Conservation (phyloP, 2,113 vertebrate species). For the Regulus satrapa region DNA sequence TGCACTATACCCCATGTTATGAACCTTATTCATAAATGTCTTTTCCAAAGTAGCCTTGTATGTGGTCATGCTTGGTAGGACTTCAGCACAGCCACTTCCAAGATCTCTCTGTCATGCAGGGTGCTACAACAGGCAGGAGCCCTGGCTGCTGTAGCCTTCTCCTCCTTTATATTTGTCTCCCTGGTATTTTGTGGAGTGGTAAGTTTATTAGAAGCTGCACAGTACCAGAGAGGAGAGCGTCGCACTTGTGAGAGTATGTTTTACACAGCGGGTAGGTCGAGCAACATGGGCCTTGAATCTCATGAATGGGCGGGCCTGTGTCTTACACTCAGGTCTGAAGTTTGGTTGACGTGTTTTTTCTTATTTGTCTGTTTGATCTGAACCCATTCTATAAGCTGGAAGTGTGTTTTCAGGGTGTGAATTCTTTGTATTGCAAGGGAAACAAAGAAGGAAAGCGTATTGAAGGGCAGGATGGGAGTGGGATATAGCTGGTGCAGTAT, state of each 20-base stretch:
- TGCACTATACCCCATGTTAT: background rate
- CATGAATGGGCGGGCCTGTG: background rate
- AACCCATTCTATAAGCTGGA: background rate
- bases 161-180: background rate
- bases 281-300: accelerated
- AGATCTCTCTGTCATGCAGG: background rate
- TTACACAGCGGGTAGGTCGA: background rate
- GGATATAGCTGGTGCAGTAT: background rate
- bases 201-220: background rate
- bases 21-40: background rate
- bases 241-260: accelerated
- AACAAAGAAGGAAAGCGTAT: background rate
- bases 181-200: background rate
- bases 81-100: background rate
- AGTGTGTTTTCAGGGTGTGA: background rate
- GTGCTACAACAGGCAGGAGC: background rate
- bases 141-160: background rate
- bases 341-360: background rate
- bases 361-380: background rate
- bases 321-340: background rate
- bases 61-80: background rate
- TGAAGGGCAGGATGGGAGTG: background rate
- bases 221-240: background rate
- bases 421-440: background rate
- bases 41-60: background rate